Conservation (phyloP, 2,888 invertebrate genomes). For the Scaptomyza tumidula region DNA sequence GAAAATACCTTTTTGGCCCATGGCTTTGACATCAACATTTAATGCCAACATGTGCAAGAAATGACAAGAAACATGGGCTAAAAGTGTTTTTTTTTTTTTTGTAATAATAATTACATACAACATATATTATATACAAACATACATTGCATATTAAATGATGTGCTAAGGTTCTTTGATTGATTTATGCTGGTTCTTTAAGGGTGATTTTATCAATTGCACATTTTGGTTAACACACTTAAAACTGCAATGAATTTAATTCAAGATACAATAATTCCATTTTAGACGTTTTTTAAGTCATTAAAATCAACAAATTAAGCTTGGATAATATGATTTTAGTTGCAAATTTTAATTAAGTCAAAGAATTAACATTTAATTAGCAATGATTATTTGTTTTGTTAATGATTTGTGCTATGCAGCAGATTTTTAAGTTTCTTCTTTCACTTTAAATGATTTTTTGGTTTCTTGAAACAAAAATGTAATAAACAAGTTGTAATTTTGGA, state of each 20-base stretch:
- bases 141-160: slow-evolving; percentile 15
- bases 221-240: no score
- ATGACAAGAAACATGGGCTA: slow-evolving; percentile 21
- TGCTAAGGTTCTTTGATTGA: slow-evolving; percentile 10
- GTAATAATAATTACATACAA: slow-evolving; percentile 38
- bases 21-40: slow-evolving; percentile 39
- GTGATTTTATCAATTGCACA: no score
- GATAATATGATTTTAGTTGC: background rate
- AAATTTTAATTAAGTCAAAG: no score
- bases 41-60: slow-evolving; percentile 64
- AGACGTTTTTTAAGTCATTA: no score
- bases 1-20: slow-evolving; percentile 4
- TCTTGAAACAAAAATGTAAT: no score
- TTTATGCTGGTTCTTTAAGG: background rate
- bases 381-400: background rate
- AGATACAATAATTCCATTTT: no score
- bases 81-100: slow-evolving; percentile 17
- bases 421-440: no score
- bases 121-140: no score
- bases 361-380: background rate
- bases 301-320: background rate
- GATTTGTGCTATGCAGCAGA: no score
- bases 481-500: no score
- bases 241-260: background rate
- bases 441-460: no score